These are phyloP conservation scores for Struthidea cinerea DNA, from an alignment of 2,113 vertebrate genomes.

Conservation along the genomic window DNA sequence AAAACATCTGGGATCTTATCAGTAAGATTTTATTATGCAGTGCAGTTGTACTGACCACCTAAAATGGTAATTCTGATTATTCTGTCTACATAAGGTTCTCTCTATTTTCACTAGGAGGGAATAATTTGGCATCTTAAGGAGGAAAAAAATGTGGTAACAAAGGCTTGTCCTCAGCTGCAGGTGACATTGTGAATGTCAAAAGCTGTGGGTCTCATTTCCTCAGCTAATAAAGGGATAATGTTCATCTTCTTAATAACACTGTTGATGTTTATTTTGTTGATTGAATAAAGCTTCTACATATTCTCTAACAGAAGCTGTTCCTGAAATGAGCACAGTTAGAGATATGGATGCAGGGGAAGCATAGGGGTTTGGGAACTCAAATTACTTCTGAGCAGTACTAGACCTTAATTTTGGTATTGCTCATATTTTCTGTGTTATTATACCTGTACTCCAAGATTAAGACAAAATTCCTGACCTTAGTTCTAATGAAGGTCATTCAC, in stretches of 20 bases:
- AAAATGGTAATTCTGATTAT: not conserved
- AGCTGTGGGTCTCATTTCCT: not conserved
- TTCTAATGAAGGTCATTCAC: not conserved
- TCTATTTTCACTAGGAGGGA: not conserved
- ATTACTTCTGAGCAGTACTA: not conserved
- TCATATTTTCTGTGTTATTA: not conserved
- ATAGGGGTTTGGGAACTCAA: not conserved
- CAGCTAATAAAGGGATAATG: not conserved
- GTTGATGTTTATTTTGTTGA: not conserved
- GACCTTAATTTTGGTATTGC: not conserved
- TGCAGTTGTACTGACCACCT: not conserved
- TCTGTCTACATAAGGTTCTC: not conserved
- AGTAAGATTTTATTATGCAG: not conserved
- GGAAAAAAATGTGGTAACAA: not conserved
- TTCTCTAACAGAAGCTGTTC: not conserved
- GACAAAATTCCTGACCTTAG: not conserved
- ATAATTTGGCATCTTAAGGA: not conserved
- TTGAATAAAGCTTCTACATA: not conserved
- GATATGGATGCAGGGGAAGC: not conserved
- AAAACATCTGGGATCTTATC: not conserved
- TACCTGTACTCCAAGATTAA: not conserved
- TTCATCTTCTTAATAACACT: not conserved
- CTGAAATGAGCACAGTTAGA: not conserved
- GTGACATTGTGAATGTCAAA: not conserved
- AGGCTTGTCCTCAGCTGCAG: not conserved